Base-by-base conservation (phyloP, 1,140 invertebrate genomes). In the Stegodyphus dumicola region DNA sequence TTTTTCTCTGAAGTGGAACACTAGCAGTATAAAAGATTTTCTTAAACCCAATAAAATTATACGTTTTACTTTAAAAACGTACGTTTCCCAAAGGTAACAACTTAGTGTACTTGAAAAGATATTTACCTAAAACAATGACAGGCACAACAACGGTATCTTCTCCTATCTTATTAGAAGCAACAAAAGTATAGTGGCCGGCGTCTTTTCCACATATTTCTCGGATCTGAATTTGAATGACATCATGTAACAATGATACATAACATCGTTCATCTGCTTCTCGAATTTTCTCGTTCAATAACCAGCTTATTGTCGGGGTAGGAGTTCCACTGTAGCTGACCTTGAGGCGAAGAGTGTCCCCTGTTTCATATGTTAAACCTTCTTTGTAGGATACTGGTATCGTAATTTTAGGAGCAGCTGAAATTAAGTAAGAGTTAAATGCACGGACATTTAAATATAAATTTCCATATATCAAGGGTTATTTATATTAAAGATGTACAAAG, bases 381-480 rank as follows among this genome's bases (percentile, higher is more conserved):
- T 65, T 77, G n/a, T 86, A 86, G 0, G 84, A 86, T 0, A 69
- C 9, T 48, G 84, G 76, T 5, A 33, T 64, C 1, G 11, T 49
- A 9, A 86, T 70, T 78, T 78, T 17, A 10, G 84, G 84, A 10
- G 69, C 10, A 52, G 17, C 84, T 86, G 54, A 60, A 77, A 73
- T 33, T 33, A 3, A 33, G 33, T 33, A 1, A 33, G 33, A 33
- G 33, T 33, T 33, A 33, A 33, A 33, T 3, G 33, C 1, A 33
- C 3, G 33, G 33, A 1, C 3, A 3, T 3, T 33, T 33, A 33
- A 33, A 3, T 33, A 33, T 33, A 33, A 33, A 33, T 33, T 1
- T 33, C 33, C 33, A 33, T 33, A 33, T 3, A 33, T 1, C 33
- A 33, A 33, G 33, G 33, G 33, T 1, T 3, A 33, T 33, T 33